Evolutionary conservation across 2,797 vertebrate genomes (phyloP).

Genomic region (Onychomys torridus): DNA sequence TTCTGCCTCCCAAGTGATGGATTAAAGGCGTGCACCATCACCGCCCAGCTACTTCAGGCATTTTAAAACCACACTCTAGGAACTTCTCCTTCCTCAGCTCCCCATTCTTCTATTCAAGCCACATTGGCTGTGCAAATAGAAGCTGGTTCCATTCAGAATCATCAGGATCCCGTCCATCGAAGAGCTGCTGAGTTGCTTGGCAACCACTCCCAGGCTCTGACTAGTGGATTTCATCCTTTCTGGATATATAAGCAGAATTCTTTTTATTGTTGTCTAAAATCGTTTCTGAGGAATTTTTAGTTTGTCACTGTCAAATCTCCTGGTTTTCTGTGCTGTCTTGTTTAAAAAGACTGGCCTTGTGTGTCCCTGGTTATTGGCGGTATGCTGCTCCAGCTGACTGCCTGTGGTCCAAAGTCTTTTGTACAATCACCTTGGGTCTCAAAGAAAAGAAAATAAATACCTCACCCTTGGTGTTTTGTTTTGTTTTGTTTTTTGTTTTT

Average conservation of each 20-base stretch:
- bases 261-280: background rate
- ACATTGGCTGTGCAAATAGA: background rate
- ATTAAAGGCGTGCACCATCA: background rate
- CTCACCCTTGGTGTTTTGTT: background rate
- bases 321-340: background rate
- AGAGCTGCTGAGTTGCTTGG: background rate
- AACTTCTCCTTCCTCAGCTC: no score
- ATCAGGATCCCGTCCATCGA: background rate
- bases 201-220: background rate
- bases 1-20: background rate
- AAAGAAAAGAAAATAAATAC: background rate
- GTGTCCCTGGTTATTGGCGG: background rate
- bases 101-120: background rate
- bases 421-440: background rate
- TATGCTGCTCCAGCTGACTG: background rate
- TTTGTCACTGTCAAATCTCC: background rate
- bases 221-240: background rate
- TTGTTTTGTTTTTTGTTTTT: no score
- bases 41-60: background rate
- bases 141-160: background rate
- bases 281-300: background rate
- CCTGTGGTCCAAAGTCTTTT: background rate
- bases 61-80: background rate
- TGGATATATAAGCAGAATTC: background rate
- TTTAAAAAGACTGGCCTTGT: background rate